A percentile compares a stretch with the other conserved stretches of the same genome.
Conservation (phyloP, 2,888 invertebrate genomes). For the Nomada hirtipes region DNA sequence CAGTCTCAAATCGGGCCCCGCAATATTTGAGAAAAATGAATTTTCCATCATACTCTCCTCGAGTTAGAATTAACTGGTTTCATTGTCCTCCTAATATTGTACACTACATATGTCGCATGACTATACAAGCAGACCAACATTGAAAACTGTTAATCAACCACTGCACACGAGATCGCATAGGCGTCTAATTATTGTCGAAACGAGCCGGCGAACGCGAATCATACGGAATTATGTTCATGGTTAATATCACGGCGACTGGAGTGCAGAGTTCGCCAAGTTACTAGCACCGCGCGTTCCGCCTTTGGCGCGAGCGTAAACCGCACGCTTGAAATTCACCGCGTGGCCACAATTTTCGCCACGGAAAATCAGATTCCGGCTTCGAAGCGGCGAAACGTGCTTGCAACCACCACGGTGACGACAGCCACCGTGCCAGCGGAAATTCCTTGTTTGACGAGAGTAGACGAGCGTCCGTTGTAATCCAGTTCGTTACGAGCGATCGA, state of each 20-base stretch:
- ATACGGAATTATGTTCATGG: slow-evolving; percentile 26
- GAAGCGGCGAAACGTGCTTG: slow-evolving; percentile 18
- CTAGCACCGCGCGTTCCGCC: neutral
- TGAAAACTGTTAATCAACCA: slow-evolving; percentile 22
- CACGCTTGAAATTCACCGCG: slow-evolving; percentile 2
- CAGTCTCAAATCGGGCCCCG: too few species aligned
- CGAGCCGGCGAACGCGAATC: slow-evolving; percentile 16
- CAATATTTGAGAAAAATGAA: too few species aligned
- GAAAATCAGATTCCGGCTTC: slow-evolving; percentile 6
- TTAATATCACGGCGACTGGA: slow-evolving; percentile 25
- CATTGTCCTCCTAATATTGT: too few species aligned
- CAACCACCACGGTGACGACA: neutral
- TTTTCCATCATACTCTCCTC: too few species aligned
- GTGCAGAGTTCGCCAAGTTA: slow-evolving; percentile 25
- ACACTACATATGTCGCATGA: too few species aligned
- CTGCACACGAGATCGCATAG: neutral
- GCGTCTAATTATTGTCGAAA: slow-evolving; percentile 44
- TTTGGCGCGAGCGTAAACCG: neutral
- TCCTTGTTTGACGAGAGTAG: neutral
- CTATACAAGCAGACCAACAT: neutral
- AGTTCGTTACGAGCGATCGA: neutral
- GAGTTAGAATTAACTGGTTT: too few species aligned
- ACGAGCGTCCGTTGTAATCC: neutral
- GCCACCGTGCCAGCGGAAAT: neutral
- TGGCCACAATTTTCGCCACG: slow-evolving; percentile 16